A percentile compares a stretch with the other conserved stretches of the same genome.
Evolutionary conservation across 2,888 invertebrate genomes (phyloP).

Genomic region (Oligia strigilis): DNA sequence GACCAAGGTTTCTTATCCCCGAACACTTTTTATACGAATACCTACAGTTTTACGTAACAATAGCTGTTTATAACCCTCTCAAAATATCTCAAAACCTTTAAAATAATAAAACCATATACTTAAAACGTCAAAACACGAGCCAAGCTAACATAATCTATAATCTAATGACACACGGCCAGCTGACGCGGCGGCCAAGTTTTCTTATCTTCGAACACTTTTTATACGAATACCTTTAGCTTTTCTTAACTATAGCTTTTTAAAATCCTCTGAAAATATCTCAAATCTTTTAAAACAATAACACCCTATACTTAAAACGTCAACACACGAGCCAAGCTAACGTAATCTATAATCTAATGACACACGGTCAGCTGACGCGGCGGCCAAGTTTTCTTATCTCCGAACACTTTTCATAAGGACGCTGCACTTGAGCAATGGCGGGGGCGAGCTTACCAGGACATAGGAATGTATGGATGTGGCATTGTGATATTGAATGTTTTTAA

Average conservation of each 20-base stretch:
- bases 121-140: constrained; percentile 29
- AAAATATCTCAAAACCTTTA: not conserved
- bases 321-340: constrained; percentile 40
- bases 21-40: constrained; percentile 80
- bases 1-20: constrained; percentile 84
- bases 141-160: constrained; percentile 61
- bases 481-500: not conserved
- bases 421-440: constrained; percentile 75
- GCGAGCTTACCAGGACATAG: constrained; percentile 41
- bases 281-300: too few relatives aligned
- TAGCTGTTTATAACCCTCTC: not conserved
- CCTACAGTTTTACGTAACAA: too few relatives aligned
- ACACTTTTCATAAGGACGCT: constrained; percentile 83
- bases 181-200: constrained; percentile 82
- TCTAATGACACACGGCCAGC: constrained; percentile 80
- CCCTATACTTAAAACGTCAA: not conserved
- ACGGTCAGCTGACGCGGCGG: constrained; percentile 77
- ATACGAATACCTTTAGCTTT: constrained; percentile 61
- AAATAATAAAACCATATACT: constrained; percentile 24
- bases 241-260: not conserved
- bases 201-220: constrained; percentile 84
- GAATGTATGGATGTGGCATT: constrained; percentile 49
- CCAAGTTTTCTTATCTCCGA: constrained; percentile 71
- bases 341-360: constrained; percentile 74
- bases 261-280: too few relatives aligned